phyloP scores from a whole-genome alignment of 1,140 invertebrate genomes.

The Argopecten irradians region DNA sequence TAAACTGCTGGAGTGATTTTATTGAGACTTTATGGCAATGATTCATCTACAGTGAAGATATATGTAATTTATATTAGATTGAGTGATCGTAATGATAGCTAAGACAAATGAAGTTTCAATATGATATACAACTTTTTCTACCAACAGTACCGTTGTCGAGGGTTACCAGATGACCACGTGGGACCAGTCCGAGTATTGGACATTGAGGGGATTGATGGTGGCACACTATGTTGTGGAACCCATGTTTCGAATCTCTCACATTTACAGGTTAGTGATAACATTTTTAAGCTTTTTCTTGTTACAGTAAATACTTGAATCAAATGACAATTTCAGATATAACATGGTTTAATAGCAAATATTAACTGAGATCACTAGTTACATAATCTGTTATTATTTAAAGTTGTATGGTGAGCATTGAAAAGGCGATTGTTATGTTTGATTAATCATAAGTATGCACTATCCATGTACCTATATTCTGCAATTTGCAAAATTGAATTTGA shows the following conservation, averaged over 20 bases:
- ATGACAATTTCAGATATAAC: background rate
- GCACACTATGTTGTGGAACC: conserved; percentile 91
- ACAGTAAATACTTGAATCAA: background rate
- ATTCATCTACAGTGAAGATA: background rate
- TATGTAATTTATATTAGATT: background rate
- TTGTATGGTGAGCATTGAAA: background rate
- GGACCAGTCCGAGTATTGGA: conserved; percentile 86
- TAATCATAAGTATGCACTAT: background rate
- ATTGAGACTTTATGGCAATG: background rate
- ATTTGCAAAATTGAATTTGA: background rate
- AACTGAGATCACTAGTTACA: too few relatives aligned
- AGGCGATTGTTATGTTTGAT: background rate
- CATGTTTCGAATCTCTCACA: conserved; percentile 88
- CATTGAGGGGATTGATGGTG: conserved; percentile 81
- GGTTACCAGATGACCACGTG: conserved; percentile 85
- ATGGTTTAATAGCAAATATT: too few relatives aligned
- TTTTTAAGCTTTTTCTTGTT: background rate
- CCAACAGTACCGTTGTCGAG: conserved; percentile 80
- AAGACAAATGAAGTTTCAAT: conserved; percentile 30
- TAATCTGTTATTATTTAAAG: too few relatives aligned
- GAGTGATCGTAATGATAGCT: background rate
- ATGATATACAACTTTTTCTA: conserved; percentile 32
- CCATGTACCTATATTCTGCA: background rate
- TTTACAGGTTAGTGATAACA: conserved; percentile 81
- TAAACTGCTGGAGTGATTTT: too few relatives aligned